Evolutionary conservation across 2,797 vertebrate genomes (phyloP), one percentile per base, ranked within the genome.

Genomic region (Poecilia velifera): DNA sequence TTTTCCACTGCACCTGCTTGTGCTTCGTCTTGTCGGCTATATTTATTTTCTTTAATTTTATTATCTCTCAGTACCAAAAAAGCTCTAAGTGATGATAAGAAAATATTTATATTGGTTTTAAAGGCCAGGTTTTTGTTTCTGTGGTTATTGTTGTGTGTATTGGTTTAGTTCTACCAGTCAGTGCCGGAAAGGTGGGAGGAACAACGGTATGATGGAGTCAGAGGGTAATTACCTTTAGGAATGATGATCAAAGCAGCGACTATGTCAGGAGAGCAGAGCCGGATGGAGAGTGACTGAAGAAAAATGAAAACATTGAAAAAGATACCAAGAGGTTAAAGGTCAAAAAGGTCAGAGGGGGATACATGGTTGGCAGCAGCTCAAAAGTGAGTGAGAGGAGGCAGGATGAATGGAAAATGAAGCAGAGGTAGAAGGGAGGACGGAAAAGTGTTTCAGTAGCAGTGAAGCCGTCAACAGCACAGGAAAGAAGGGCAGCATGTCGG

Each of bases 381-480:
- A 80, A 73, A 73, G 39, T 34, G 85, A 82, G 73, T 74, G 71
- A 83, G 76, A 78, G 87, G 79, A 74, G 76, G 88, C 88, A 85
- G 87, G 74, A 73, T 51, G 41, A 41, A 80, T 86, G 89, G 90
- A 73, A 85, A 86, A 92, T 88, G 80, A 89, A 75, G 85, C 87
- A 87, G 79, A 53, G 76, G 74, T 45, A 25, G 77, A 83, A 71
- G 59, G 72, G 82, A 91, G 84, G 74, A 80, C 85, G 75, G 71
- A 36, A 86, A 86, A 86, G 84, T 59, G 84, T 82, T 88, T 86
- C 81, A 83, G 82, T 87, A 86, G 84, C 86, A 55, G 36, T 36
- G 71, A 77, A 57, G 72, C 80, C 39, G 49, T 74, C 39, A 68
- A 87, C 86, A 83, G 87, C 80, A 81, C 77, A 79, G 79, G 80